Evolutionary conservation across 92 coral and sea anemone genomes (phyloP), one percentile per base, ranked within the genome.

Genomic region (Siderastrea radians): DNA sequence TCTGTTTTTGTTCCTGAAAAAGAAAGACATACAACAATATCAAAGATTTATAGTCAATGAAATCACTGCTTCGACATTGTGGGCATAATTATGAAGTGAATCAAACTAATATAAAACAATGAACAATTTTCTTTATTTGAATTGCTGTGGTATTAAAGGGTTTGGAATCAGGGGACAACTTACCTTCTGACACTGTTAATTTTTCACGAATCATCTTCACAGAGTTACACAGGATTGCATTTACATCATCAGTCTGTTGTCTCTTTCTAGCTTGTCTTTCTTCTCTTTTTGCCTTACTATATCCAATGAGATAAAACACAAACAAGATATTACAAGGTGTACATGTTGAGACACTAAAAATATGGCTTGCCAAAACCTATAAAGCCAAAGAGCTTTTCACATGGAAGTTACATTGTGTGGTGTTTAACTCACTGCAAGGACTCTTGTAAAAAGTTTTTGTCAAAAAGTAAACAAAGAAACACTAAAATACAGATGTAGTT

Each of bases 151-250:
- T 26, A 26, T 26, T 26, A 26, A 26, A 26, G 38, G 38, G 38
- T 26, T 26, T 26, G 47, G 47, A 66, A 49, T 4, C 12, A 19
- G 11, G 58, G 7, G 7, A 49, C 2, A 59, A 45, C 26, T 49
- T 89, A 96, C 98, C 96, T 12, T 92, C 94, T 63, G 95, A 85
- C 43, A 97, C 92, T 72, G 92, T 81, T 45, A 97, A 91, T 82
- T 97, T 97, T 83, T 97, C 99, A 5, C 99, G 95, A 71, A 97
- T 94, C 99, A 97, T 97, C 90, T 95, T 95, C 11, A 94, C 96
- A 48, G 97, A 93, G 84, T 97, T 97, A 53, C 99, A 97, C 53
- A 97, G 79, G 60, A 97, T 94, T 49, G 97, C 89, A 74, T 92
- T 94, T 17, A 95, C 72, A 68, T 95, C 96, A 61, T 68, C 86